Percentiles rank a stretch among this genome's conserved stretches.
These are phyloP conservation scores for Tetrao urogallus DNA, from an alignment of 2,113 vertebrate genomes.

Conservation along the genomic window DNA sequence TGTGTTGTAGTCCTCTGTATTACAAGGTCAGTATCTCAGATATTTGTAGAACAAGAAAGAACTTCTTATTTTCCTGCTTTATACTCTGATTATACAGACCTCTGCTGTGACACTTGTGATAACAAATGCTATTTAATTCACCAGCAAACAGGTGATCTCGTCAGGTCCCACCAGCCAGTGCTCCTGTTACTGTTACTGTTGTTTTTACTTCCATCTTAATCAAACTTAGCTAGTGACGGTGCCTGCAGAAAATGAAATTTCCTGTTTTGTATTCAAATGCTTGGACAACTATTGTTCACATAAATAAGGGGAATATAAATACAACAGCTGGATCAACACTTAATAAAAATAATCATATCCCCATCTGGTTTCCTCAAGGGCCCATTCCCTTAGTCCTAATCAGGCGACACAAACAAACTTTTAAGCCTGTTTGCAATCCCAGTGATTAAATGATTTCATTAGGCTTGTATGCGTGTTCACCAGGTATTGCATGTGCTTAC, in stretches of 20 bases:
- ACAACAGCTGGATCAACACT: constrained; percentile 62
- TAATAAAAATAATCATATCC: constrained; percentile 69
- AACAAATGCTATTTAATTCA: constrained; percentile 26
- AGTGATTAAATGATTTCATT: constrained; percentile 69
- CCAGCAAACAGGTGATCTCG: background rate
- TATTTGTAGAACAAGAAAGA: background rate
- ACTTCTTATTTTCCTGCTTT: background rate
- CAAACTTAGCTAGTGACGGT: constrained; percentile 6
- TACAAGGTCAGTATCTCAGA: constrained; percentile 87
- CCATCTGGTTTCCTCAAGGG: constrained; percentile 55
- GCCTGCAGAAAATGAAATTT: constrained; percentile 38
- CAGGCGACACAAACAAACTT: constrained; percentile 55
- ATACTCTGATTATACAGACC: background rate
- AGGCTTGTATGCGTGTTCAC: constrained; percentile 2
- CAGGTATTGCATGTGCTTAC: background rate
- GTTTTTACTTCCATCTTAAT: constrained; percentile 45
- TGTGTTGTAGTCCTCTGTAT: constrained; percentile 99
- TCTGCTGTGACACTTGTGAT: background rate
- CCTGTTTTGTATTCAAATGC: constrained; percentile 45
- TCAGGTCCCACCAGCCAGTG: constrained; percentile 3
- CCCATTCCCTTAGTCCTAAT: constrained; percentile 60
- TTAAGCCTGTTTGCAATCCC: constrained; percentile 37
- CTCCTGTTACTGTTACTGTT: background rate
- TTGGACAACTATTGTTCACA: constrained; percentile 62
- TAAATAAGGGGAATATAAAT: constrained; percentile 61